Base-by-base conservation (phyloP, 2,888 invertebrate species). In the Cosmopolites sordidus region DNA sequence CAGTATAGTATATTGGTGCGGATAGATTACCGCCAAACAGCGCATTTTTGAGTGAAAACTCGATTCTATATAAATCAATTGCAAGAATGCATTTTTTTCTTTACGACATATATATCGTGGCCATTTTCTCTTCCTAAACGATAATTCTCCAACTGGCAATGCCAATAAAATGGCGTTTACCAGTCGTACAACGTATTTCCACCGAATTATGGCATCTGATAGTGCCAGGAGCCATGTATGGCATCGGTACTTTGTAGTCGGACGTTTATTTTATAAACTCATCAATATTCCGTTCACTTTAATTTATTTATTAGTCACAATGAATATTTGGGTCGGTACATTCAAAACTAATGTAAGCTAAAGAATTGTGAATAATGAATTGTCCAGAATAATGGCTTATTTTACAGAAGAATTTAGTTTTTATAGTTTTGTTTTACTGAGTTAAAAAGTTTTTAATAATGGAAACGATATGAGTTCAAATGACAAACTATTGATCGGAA, bases 121-220 rank as follows among this genome's bases (percentile, higher is more conserved):
- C 16, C 14, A 37, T 51, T 46, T 51, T 51, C 51, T 51, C 51
- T 51, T 51, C 51, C 51, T 51, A 46, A 41, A 51, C 51, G 30
- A 51, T 51, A 47, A 51, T 18, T 51, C 46, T 51, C 44, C 17
- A 22, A 54, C 33, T 45, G 41, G 38, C 38, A 41, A 22, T 27
- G 49, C 39, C 49, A 49, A 49, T 54, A 49, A 45, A 54, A 54
- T 45, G 54, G 41, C 54, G 37, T 49, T 54, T 54, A 54, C 48
- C 48, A 40, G 40, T 37, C 29, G 16, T n/a, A 17, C 30, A 18
- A 33, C 15, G 9, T 44, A 27, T 42, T 41, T 45, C 44, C 48
- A 54, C 54, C 54, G 49, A 54, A 43, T 54, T 54, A 54, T 54
- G 39, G 39, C 45, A 54, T 29, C 22, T 44, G 40, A 39, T 43